Evolutionary conservation across 2,113 vertebrate species (phyloP), one percentile per base, ranked within the genome.

Genomic region (Polypterus bichir): DNA sequence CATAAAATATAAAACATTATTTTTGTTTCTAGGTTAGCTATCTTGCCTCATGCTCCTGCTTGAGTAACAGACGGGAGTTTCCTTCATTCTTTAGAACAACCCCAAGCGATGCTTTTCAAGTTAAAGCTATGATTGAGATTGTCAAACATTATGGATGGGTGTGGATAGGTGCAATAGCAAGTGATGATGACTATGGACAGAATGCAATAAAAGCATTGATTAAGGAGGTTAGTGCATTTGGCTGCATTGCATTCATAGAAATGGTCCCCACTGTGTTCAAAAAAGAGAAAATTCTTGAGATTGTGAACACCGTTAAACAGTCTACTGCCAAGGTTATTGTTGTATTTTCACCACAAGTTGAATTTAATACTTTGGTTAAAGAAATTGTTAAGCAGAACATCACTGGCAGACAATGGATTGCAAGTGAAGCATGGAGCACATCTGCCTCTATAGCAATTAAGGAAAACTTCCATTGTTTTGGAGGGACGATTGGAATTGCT

Each of bases 401-500:
- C 57, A 73, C 66, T 8, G 65, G 74, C 56, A 72, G 64, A 60
- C 71, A 80, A 66, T 83, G 77, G 76, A 70, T 83, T 44, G 77
- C 73, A 11, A 75, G 76, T 27, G 70, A 77, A 9, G 71, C 71
- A 61, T 80, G 78, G 78, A 64, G 74, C 44, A 75, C 74, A 1
- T 78, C 74, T 9, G 57, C 54, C 4, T 9, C 62, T 3, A 47
- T 77, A 6, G 67, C 62, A 44, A 60, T 57, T 6, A 64, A 66
- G 9, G 54, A 61, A 10, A 69, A 69, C 61, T 61, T 74, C 47
- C 60, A 55, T 10, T 65, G 58, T 3, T 53, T 80, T 60, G 62
- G 61, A 4, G 79, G 77, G 8, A 79, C 75, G 3, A 59, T 81
- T 45, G 75, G 77, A n/a, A 83, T 83, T 65, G 72, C 76, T 7